Evolutionary conservation across 2,888 invertebrate species (phyloP).

Genomic region (Pterobdella sp.): DNA sequence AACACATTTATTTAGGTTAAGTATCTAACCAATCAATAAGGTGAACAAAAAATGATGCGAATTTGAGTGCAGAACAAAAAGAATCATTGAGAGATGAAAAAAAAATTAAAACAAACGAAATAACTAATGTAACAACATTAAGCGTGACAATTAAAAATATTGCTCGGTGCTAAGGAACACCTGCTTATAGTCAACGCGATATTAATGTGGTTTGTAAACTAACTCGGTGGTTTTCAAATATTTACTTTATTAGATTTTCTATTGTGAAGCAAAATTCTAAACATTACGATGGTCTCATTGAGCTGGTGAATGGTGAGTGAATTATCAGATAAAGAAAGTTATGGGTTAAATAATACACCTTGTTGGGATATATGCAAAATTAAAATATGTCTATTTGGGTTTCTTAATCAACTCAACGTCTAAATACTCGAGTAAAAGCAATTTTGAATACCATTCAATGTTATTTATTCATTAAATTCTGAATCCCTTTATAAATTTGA

Average conservation of each 20-base stretch:
- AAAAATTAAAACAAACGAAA: not conserved
- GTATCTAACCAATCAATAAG: not conserved
- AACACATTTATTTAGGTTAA: not conserved
- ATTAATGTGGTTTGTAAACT: not conserved
- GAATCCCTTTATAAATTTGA: too few species aligned
- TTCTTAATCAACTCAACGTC: too few species aligned
- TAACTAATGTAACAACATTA: slow-evolving; percentile 5
- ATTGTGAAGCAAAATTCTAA: too few species aligned
- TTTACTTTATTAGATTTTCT: not conserved
- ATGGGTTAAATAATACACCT: not conserved
- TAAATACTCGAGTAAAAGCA: too few species aligned
- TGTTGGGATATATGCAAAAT: too few species aligned
- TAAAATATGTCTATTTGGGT: too few species aligned
- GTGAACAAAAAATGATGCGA: not conserved
- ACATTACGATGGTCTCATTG: not conserved
- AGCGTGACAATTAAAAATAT: slow-evolving; percentile 11
- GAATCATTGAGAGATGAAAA: not conserved
- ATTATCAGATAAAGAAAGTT: not conserved
- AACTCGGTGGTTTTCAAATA: not conserved
- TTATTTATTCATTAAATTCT: too few species aligned
- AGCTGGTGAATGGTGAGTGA: not conserved
- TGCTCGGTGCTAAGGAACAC: not conserved
- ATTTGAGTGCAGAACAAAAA: not conserved
- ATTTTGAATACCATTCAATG: too few species aligned
- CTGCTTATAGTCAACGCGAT: not conserved